A percentile compares a stretch with the other conserved stretches of the same genome.
These are phyloP conservation scores for Sebastes oblongus DNA, from an alignment of 2,797 vertebrate species.

Conservation along the genomic window DNA sequence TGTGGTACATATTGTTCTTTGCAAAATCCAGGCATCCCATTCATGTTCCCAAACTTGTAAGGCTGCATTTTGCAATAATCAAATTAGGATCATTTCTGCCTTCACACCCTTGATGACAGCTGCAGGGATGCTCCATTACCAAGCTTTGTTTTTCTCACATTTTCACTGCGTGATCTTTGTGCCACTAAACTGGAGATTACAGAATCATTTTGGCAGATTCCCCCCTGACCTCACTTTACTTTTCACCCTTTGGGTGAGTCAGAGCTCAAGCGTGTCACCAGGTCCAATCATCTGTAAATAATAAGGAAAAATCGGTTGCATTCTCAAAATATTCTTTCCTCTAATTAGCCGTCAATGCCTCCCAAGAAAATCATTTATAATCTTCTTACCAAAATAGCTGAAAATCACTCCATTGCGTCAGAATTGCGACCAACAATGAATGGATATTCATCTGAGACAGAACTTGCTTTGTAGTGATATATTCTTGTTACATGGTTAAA, in stretches of 20 bases:
- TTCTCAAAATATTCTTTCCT: conserved; percentile 13
- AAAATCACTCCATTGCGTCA: conserved; percentile 14
- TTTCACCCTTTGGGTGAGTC: conserved; percentile 42
- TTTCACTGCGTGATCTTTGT: conserved; percentile 45
- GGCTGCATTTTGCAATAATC: not conserved
- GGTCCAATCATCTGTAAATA: conserved; percentile 37
- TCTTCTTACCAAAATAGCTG: conserved; percentile 6
- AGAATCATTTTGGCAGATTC: conserved; percentile 52
- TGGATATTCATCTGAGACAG: conserved; percentile 2
- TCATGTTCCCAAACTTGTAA: not conserved
- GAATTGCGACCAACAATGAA: conserved; percentile 1
- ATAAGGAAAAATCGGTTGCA: conserved; percentile 18
- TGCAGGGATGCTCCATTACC: conserved; percentile 35
- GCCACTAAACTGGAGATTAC: conserved; percentile 46
- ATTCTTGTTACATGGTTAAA: not conserved
- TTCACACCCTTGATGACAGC: conserved; percentile 46
- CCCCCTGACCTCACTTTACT: conserved; percentile 52
- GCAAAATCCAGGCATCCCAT: not conserved
- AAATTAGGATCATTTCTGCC: not conserved
- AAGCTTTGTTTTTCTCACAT: conserved; percentile 49
- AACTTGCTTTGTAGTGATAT: not conserved
- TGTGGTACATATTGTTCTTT: conserved; percentile 10
- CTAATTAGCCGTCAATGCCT: not conserved
- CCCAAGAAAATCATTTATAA: conserved; percentile 10
- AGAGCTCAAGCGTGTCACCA: conserved; percentile 15